phyloP scores from a whole-genome alignment of 2,888 invertebrate genomes.

The Acleris cristana region DNA sequence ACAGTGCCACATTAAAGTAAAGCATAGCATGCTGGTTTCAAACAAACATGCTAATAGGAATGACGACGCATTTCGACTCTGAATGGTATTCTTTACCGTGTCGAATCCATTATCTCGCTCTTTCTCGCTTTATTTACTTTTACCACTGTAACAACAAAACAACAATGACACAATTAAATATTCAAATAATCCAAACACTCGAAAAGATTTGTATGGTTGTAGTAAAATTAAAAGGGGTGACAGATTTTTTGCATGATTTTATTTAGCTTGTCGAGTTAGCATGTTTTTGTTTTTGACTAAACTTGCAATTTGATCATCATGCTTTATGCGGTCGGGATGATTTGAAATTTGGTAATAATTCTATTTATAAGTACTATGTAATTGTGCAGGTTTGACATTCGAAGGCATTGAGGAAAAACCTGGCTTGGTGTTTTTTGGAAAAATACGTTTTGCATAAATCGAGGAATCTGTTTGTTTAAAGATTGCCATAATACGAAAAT shows the following conservation, averaged over 20 bases:
- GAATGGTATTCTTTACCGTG: slow-evolving; percentile 34
- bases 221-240: background rate
- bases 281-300: no score
- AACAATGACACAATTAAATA: slow-evolving; percentile 74
- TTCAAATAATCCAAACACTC: slow-evolving; percentile 62
- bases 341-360: no score
- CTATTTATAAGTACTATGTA: no score
- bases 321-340: no score
- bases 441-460: no score
- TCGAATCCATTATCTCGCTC: slow-evolving; percentile 54
- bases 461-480: no score
- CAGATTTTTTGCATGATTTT: background rate
- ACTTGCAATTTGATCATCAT: no score
- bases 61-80: slow-evolving; percentile 24
- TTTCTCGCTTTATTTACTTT: slow-evolving; percentile 50
- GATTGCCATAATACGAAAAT: no score
- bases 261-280: background rate
- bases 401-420: no score
- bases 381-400: no score
- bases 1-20: no score
- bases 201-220: slow-evolving; percentile 47
- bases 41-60: slow-evolving; percentile 18
- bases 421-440: no score
- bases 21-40: background rate
- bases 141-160: slow-evolving; percentile 46